Percentiles rank a stretch among this genome's conserved stretches.
Evolutionary conservation across 2,888 invertebrate species (phyloP).

Genomic region (Linyphia triangularis): DNA sequence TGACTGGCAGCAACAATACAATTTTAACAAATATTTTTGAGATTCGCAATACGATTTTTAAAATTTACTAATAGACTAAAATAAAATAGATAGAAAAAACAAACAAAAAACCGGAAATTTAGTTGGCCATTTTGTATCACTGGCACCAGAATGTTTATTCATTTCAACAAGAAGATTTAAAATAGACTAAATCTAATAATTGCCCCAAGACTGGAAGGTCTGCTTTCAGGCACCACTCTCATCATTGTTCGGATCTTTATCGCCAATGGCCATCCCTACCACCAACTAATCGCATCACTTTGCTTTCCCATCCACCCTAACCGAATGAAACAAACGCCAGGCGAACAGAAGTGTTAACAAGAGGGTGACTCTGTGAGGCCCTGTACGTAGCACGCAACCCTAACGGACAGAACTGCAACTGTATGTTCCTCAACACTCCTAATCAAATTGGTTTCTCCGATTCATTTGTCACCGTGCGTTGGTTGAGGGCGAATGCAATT

Average conservation of each 20-base stretch:
- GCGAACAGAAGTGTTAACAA: background rate
- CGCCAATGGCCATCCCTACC: background rate
- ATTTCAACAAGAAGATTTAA: too few species aligned
- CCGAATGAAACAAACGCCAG: conserved; percentile 27
- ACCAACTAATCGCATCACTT: conserved; percentile 23
- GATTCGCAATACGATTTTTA: too few species aligned
- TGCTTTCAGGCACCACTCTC: background rate
- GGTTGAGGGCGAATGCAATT: conserved; percentile 32
- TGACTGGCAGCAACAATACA: too few species aligned
- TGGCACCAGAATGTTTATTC: too few species aligned
- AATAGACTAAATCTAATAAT: too few species aligned
- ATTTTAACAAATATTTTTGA: too few species aligned
- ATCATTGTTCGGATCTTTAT: background rate
- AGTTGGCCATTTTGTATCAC: too few species aligned
- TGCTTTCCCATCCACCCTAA: background rate
- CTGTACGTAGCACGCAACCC: conserved; percentile 25
- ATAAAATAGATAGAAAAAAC: too few species aligned
- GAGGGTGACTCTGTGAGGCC: background rate
- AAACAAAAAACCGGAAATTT: too few species aligned
- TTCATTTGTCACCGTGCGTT: conserved; percentile 42
- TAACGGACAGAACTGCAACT: conserved; percentile 15
- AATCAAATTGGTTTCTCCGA: conserved; percentile 40
- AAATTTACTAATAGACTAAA: too few species aligned
- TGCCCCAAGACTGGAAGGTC: too few species aligned
- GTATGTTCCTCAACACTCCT: conserved; percentile 7